Evolutionary conservation across 2,797 vertebrate species (phyloP), one percentile per base, ranked within the genome.

Genomic region (Parotocinclus haroldoi): DNA sequence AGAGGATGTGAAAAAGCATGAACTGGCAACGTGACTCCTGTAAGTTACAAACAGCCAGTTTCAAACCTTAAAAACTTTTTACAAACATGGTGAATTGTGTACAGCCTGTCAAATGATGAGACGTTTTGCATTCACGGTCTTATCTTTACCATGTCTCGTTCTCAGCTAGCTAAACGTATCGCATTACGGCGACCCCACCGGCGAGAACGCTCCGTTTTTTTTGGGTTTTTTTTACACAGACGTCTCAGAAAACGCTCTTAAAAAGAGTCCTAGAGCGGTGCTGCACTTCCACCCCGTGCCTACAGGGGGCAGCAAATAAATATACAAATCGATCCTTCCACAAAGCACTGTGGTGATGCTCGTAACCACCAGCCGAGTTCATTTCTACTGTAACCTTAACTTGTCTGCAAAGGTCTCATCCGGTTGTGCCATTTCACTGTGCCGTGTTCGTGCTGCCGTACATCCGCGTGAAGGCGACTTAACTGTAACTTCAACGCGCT

Each of bases 371-470:
- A 64, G 58, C 69, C 52, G 61, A 69, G 53, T 65, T 60, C 58
- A 74, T 66, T 74, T 74, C 72, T 62, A 66, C 68, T 36, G 64
- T 54, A 66, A 70, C 58, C 56, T 59, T 49, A 49, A 63, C 40
- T 42, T 42, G 27, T 42, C 66, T 69, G 52, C 37, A 52, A n/a
- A 59, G 61, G 55, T 58, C 49, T 46, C 57, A 51, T 74, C 68
- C 37, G 36, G 67, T 56, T 53, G 16, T 64, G 38, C 27, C 27
- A 55, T 63, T 76, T 72, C 74, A 72, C 66, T 72, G 69, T 72
- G 66, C 44, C 54, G 68, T 68, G 42, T 66, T 61, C 42, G 70
- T 56, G 64, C 56, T 14, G 27, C 16, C 42, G 46, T 65, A 53
- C n/a, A 16, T 50, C 4, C 19, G 18, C 51, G 59, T n/a, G 44